Evolutionary conservation across 35 echinoderm and acorn worm genomes (phyloP).

Genomic region (Heliocidaris erythrogramma): DNA sequence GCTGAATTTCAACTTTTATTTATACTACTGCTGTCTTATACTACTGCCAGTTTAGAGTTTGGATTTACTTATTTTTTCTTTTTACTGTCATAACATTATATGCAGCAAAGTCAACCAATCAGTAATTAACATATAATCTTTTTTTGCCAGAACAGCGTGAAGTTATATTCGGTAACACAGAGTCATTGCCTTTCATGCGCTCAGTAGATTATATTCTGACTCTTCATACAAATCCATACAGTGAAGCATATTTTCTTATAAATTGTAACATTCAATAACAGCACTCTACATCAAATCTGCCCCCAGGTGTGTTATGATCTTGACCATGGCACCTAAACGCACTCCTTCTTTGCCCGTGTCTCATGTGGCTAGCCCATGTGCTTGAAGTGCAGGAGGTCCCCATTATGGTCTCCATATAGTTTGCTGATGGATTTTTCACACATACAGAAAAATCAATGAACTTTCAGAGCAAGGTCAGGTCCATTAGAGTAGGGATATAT

Average conservation of each 20-base stretch:
- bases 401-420: background rate
- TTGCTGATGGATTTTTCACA: slow-evolving; percentile 40
- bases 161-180: too few relatives aligned
- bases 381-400: background rate
- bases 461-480: slow-evolving; percentile 31
- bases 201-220: too few relatives aligned
- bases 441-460: slow-evolving; percentile 26
- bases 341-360: background rate
- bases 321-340: background rate
- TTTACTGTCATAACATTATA: too few relatives aligned
- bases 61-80: too few relatives aligned
- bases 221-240: too few relatives aligned
- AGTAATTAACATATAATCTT: too few relatives aligned
- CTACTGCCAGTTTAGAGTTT: too few relatives aligned
- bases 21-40: too few relatives aligned
- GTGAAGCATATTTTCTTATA: background rate
- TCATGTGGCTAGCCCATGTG: background rate
- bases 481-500: slow-evolving; percentile 29
- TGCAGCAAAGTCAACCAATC: too few relatives aligned
- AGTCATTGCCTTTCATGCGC: too few relatives aligned
- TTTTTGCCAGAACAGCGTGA: too few relatives aligned
- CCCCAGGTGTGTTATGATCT: background rate
- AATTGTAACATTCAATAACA: background rate
- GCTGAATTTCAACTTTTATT: too few relatives aligned
- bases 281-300: background rate